Percentiles rank a stretch among this genome's conserved stretches.
phyloP scores from a whole-genome alignment of 2,113 vertebrate genomes.

The Gambusia affinis region DNA sequence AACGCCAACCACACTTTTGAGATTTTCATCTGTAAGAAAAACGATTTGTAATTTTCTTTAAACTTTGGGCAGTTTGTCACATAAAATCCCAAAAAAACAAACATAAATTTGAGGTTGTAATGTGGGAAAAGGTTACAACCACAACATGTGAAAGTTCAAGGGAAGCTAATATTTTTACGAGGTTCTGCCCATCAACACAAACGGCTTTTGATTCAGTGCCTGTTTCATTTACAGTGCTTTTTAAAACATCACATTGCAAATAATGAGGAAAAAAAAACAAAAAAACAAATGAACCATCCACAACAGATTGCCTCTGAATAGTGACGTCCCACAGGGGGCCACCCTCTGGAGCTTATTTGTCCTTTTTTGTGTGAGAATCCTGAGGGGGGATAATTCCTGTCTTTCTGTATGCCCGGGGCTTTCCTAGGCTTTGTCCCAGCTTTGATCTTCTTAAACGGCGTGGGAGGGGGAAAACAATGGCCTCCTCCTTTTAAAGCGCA shows the following conservation, averaged over 20 bases:
- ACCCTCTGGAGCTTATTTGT: constrained; percentile 69
- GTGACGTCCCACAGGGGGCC: constrained; percentile 65
- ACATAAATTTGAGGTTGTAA: neutral
- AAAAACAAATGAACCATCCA: constrained; percentile 49
- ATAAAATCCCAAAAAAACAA: neutral
- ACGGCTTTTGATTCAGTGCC: constrained; percentile 32
- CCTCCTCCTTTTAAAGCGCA: constrained; percentile 62
- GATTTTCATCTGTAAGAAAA: no score
- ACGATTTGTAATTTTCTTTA: no score
- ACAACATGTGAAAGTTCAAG: neutral
- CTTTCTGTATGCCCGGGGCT: constrained; percentile 74
- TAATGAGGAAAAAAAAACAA: constrained; percentile 17
- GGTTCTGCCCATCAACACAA: neutral
- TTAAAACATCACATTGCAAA: constrained; percentile 54
- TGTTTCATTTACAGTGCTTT: constrained; percentile 42
- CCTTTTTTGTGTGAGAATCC: constrained; percentile 68
- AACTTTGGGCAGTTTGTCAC: neutral
- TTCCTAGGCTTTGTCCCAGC: constrained; percentile 76
- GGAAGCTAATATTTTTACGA: neutral
- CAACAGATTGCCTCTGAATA: constrained; percentile 61
- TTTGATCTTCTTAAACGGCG: constrained; percentile 80
- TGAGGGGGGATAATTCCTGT: constrained; percentile 61
- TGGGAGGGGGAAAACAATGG: constrained; percentile 74
- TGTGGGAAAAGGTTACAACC: neutral
- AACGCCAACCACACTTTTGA: no score